Evolutionary conservation across 2,797 vertebrate species (phyloP).

Genomic region (Clarias fuscus): DNA sequence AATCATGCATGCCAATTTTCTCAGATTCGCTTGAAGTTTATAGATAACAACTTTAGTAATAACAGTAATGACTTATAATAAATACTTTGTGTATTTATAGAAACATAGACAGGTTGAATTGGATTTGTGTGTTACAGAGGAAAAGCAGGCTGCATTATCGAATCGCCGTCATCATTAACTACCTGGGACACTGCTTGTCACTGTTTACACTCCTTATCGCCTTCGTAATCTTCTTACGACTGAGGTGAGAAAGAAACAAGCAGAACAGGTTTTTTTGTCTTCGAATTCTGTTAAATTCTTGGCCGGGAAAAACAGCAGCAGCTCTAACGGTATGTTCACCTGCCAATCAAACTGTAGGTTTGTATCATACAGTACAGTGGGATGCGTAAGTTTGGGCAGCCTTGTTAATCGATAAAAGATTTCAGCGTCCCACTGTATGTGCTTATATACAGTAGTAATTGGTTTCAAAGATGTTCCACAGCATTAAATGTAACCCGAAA

Average conservation of each 20-base stretch:
- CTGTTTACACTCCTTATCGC: slow-evolving; percentile 79
- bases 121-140: slow-evolving; percentile 65
- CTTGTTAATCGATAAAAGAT: no score
- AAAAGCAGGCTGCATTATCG: slow-evolving; percentile 83
- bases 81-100: not conserved
- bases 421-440: not conserved
- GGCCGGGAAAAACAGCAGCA: not conserved
- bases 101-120: not conserved
- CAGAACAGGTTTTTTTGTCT: not conserved
- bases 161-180: slow-evolving; percentile 80
- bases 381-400: no score
- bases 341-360: not conserved
- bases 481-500: not conserved
- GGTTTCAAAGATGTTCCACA: not conserved
- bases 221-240: slow-evolving; percentile 80
- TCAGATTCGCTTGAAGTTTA: no score
- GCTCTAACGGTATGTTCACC: not conserved
- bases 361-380: not conserved
- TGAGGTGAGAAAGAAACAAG: slow-evolving; percentile 72
- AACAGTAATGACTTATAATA: no score
- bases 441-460: not conserved
- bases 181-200: slow-evolving; percentile 83
- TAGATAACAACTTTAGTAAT: not conserved
- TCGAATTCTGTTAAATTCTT: not conserved
- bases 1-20: not conserved